Evolutionary conservation across 1,140 invertebrate genomes (phyloP).

Genomic region (Scaptomyza pallida): DNA sequence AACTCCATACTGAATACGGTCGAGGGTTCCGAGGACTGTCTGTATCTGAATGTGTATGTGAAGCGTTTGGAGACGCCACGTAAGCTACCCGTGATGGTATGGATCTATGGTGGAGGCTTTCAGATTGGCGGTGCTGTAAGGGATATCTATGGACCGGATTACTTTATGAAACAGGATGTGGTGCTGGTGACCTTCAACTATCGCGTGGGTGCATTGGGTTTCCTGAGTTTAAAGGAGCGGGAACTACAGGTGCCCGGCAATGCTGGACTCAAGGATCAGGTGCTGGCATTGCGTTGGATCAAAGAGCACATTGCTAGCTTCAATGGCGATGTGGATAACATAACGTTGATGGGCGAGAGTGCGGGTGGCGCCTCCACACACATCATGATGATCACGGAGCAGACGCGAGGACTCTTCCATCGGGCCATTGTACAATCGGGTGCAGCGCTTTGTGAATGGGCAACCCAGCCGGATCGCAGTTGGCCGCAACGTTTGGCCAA

Average conservation of each 20-base stretch:
- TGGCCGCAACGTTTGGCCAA: constrained; percentile 53
- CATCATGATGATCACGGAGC: constrained; percentile 66
- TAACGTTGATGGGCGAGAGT: constrained; percentile 82
- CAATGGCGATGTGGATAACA: constrained; percentile 76
- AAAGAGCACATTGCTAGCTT: constrained; percentile 76
- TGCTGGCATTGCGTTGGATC: constrained; percentile 83
- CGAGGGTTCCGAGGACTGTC: constrained; percentile 70
- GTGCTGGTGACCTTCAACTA: constrained; percentile 90
- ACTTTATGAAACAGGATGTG: constrained; percentile 87
- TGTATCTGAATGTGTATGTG: constrained; percentile 74
- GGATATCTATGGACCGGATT: constrained; percentile 86
- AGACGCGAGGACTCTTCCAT: constrained; percentile 85
- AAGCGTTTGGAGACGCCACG: constrained; percentile 62
- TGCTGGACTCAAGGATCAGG: constrained; percentile 84
- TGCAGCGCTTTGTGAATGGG: constrained; percentile 84
- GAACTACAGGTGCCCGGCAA: constrained; percentile 74
- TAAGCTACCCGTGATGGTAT: constrained; percentile 87
- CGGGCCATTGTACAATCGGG: constrained; percentile 87
- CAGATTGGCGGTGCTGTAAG: constrained; percentile 84
- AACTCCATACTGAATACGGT: constrained; percentile 34
- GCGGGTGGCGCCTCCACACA: constrained; percentile 72
- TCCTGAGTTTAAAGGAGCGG: constrained; percentile 77
- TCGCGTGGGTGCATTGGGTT: constrained; percentile 86
- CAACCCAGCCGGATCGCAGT: constrained; percentile 42
- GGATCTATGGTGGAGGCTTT: constrained; percentile 89